phyloP scores from a whole-genome alignment of 2,113 vertebrate genomes.

The Thomomys bottae region DNA sequence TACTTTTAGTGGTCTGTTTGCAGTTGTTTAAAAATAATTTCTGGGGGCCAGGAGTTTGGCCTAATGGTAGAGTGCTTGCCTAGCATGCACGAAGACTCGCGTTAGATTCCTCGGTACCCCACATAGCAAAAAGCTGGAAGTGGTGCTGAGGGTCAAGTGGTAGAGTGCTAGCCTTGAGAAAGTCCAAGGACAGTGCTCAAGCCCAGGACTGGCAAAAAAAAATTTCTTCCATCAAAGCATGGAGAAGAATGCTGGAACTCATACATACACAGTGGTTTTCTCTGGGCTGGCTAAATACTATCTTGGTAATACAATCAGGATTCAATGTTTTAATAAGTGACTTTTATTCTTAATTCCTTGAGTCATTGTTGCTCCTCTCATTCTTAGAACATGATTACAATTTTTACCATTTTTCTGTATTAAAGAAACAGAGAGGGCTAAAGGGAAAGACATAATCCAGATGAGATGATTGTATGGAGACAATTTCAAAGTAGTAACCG shows the following conservation, averaged over 20 bases:
- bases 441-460: not conserved
- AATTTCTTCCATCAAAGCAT: conserved; percentile 23
- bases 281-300: not conserved
- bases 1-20: not conserved
- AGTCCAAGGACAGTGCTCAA: too few relatives aligned
- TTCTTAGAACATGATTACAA: conserved; percentile 46
- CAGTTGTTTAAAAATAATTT: conserved; percentile 33
- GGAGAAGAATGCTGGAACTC: not conserved
- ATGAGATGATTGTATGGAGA: conserved; percentile 12
- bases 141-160: too few relatives aligned
- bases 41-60: too few relatives aligned
- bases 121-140: too few relatives aligned
- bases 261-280: not conserved
- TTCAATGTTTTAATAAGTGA: not conserved
- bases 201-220: too few relatives aligned
- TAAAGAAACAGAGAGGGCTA: conserved; percentile 31
- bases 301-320: conserved; percentile 5
- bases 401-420: conserved; percentile 51
- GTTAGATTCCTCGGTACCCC: too few relatives aligned
- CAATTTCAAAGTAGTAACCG: conserved; percentile 62
- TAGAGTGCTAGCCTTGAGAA: too few relatives aligned
- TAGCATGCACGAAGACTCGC: too few relatives aligned
- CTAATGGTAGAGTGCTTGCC: too few relatives aligned
- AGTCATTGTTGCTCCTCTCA: conserved; percentile 28
- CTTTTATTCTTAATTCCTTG: conserved; percentile 45